Conservation (phyloP, 2,797 vertebrate species). For the Jordanella pulchra region DNA sequence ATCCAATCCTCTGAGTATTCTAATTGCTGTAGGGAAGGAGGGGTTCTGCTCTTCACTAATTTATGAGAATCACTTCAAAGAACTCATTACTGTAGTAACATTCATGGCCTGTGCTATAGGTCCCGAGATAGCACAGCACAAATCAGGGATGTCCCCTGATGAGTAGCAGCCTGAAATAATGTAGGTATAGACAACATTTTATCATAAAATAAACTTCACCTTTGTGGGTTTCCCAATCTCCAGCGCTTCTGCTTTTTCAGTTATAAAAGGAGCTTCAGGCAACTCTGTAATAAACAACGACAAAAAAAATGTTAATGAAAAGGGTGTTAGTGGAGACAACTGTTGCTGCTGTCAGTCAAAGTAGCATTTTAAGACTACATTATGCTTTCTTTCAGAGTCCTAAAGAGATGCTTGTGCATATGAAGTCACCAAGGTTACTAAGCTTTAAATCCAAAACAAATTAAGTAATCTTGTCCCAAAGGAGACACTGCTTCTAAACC, state of each 20-base stretch:
- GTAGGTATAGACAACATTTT: constrained; percentile 56
- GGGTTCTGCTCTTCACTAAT: constrained; percentile 70
- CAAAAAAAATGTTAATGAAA: constrained; percentile 29
- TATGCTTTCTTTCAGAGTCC: neutral
- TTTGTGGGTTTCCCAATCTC: constrained; percentile 88
- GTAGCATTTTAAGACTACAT: neutral
- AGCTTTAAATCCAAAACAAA: constrained; percentile 1
- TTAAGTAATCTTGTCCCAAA: neutral
- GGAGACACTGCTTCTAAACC: neutral
- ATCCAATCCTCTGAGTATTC: constrained; percentile 67
- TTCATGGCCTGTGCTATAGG: constrained; percentile 41
- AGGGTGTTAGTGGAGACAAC: constrained; percentile 1
- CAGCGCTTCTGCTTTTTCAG: constrained; percentile 81
- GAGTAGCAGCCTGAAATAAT: constrained; percentile 55
- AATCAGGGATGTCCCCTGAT: constrained; percentile 55
- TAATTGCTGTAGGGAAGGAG: constrained; percentile 61
- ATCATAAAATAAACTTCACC: constrained; percentile 79
- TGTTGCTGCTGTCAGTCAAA: constrained; percentile 18
- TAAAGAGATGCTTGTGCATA: neutral
- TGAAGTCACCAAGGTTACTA: neutral
- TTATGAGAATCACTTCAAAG: constrained; percentile 76
- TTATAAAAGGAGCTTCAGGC: constrained; percentile 85
- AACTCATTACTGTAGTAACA: constrained; percentile 70
- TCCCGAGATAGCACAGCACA: constrained; percentile 50
- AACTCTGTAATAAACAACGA: constrained; percentile 78